These are phyloP conservation scores for Neolamprologus devosi DNA, from an alignment of 2,113 vertebrate species.

Conservation along the genomic window DNA sequence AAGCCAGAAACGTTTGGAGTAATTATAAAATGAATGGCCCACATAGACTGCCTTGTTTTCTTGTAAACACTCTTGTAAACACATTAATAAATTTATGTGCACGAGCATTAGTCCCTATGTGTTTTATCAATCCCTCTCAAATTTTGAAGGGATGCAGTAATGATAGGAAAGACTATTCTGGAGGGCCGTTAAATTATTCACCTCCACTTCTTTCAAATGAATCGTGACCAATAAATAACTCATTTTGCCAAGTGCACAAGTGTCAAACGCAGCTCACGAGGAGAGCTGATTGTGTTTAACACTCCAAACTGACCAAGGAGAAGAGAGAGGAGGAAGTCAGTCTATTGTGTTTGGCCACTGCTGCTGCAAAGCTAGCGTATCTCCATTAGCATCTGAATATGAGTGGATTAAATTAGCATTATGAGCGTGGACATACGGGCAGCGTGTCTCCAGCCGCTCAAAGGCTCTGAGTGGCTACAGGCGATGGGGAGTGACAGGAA, in stretches of 20 bases:
- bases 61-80: background rate
- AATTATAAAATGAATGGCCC: background rate
- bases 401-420: conserved; percentile 59
- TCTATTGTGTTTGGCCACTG: conserved; percentile 33
- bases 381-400: conserved; percentile 68
- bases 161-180: background rate
- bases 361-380: conserved; percentile 22
- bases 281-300: conserved; percentile 20
- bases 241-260: conserved; percentile 9
- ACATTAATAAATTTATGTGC: background rate
- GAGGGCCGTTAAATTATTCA: conserved; percentile 36
- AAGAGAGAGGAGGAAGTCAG: conserved; percentile 18
- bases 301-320: conserved; percentile 19
- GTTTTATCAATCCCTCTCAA: background rate
- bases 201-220: conserved; percentile 23
- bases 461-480: conserved; percentile 8
- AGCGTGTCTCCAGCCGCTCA: conserved; percentile 37
- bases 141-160: conserved; percentile 18
- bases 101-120: background rate
- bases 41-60: background rate
- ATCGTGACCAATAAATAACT: conserved; percentile 40
- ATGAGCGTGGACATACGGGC: conserved; percentile 36
- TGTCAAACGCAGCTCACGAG: conserved; percentile 21
- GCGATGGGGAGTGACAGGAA: conserved; percentile 4
- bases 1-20: background rate